phyloP scores from a whole-genome alignment of 2,888 invertebrate species.

The Conistra vaccinii region DNA sequence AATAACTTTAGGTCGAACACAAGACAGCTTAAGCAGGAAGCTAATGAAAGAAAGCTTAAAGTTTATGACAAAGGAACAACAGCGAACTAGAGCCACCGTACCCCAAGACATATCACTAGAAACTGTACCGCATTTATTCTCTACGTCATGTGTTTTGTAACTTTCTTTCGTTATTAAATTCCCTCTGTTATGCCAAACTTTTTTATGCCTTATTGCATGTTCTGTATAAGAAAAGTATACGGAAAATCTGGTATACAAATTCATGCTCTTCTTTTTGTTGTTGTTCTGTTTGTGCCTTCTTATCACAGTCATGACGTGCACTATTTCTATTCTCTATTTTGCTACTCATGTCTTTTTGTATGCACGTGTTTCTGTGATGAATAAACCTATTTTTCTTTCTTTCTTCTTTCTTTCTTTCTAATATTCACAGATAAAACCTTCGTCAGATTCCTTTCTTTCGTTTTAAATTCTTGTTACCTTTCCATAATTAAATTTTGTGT shows the following conservation, averaged over 20 bases:
- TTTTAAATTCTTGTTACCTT: slow-evolving; percentile 20
- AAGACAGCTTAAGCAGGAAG: slow-evolving; percentile 29
- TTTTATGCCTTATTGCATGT: slow-evolving; percentile 33
- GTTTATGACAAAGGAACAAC: slow-evolving; percentile 49
- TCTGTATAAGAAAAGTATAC: slow-evolving; percentile 30
- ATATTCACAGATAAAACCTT: slow-evolving; percentile 1
- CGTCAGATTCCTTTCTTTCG: not conserved
- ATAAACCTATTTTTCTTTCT: too few species aligned
- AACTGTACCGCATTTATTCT: slow-evolving; percentile 17
- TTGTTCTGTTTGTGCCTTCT: too few species aligned
- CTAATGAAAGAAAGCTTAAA: slow-evolving; percentile 55
- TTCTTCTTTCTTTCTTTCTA: too few species aligned
- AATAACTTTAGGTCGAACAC: slow-evolving; percentile 50
- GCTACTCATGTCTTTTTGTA: too few species aligned
- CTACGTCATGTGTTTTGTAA: slow-evolving; percentile 36
- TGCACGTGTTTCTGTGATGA: too few species aligned
- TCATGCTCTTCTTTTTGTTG: slow-evolving; percentile 4
- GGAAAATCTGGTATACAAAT: slow-evolving; percentile 23
- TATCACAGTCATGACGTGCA: too few species aligned
- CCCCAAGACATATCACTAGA: slow-evolving; percentile 36
- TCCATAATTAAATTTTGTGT: slow-evolving; percentile 9
- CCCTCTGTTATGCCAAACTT: slow-evolving; percentile 18
- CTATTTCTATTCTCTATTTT: too few species aligned
- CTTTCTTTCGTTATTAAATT: slow-evolving; percentile 52
- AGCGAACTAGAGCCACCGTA: slow-evolving; percentile 18